Base-by-base conservation (phyloP, 2,888 invertebrate genomes). In the Xanthorhoe spadicearia region DNA sequence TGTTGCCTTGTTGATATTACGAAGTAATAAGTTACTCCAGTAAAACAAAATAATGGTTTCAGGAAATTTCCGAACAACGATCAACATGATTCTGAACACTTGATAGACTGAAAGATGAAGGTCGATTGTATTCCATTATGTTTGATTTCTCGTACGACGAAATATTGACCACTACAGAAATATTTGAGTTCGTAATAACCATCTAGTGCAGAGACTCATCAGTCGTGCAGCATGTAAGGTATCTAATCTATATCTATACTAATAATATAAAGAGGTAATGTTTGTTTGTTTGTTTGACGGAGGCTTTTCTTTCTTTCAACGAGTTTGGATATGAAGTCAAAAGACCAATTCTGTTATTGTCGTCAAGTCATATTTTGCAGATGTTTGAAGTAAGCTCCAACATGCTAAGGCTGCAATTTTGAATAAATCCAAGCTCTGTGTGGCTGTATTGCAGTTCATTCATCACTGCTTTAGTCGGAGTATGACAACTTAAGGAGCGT, bases 371-470 rank as follows among this genome's bases (percentile, higher is more conserved):
- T 46, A 46, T 48, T 48, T 48, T 48, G 15, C 48, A 48, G 17
- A 17, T 17, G 48, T 13, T 48, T 48, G 48, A 17, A 48, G 6
- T 17, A 48, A 17, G 48, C 17, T 17, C 6, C 15, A 48, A 15
- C n/a, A 46, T 4, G 46, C 46, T 46, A n/a, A 48, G 17, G 48
- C 52, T 52, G 17, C 48, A 48, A 48, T 48, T 48, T 48, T 48
- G 17, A 48, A 46, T 46, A 46, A 46, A 48, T 48, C 48, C 48
- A 17, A 48, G 48, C 48, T 48, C 13, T 48, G 13, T 48, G 6
- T 48, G 48, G 15, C 48, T 48, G 48, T 48, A 48, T 48, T 48
- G 17, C 48, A 48, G 52, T 52, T 52, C 52, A 52, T 52, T 23
- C 28, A 52, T 52, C 52, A 52, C 48, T 28, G n/a, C 52, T n/a